phyloP scores from a whole-genome alignment of 2,888 invertebrate species.

The Leptopilina drosophilae region DNA sequence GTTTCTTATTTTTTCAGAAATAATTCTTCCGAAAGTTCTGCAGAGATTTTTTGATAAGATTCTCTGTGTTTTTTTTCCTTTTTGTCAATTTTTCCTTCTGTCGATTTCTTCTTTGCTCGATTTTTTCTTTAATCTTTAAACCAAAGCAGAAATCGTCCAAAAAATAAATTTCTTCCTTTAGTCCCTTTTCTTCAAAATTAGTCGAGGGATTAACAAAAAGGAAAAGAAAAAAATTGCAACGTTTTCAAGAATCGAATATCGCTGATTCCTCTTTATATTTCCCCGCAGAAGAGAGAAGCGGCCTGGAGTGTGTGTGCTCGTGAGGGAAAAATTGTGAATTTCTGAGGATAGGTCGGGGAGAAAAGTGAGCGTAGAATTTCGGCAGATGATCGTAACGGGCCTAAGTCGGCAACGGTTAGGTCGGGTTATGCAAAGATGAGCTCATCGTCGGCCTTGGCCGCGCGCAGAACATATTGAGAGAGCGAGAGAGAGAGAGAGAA shows the following conservation, averaged over 20 bases:
- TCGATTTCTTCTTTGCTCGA: too few relatives aligned
- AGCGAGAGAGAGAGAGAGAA: too few relatives aligned
- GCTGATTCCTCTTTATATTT: not conserved
- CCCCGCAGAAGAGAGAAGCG: not conserved
- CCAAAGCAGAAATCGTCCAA: too few relatives aligned
- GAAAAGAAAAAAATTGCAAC: not conserved
- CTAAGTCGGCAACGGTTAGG: slow-evolving; percentile 64
- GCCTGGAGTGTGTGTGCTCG: not conserved
- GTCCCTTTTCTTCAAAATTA: not conserved
- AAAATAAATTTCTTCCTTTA: too few relatives aligned
- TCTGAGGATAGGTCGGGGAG: slow-evolving; percentile 26
- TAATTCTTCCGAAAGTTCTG: not conserved
- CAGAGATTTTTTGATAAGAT: too few relatives aligned
- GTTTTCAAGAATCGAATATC: not conserved
- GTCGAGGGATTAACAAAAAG: not conserved
- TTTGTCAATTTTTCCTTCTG: too few relatives aligned
- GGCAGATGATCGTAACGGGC: slow-evolving; percentile 50
- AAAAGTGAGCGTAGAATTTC: slow-evolving; percentile 48
- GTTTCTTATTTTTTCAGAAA: too few relatives aligned
- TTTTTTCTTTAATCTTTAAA: too few relatives aligned
- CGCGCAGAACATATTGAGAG: slow-evolving; percentile 31
- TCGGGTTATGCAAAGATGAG: slow-evolving; percentile 66
- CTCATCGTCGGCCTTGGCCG: slow-evolving; percentile 63
- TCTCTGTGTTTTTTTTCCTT: too few relatives aligned
- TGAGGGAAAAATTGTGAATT: not conserved